These are phyloP conservation scores for Steatocranus sp. DNA, from an alignment of 2,797 vertebrate genomes.

Conservation along the genomic window DNA sequence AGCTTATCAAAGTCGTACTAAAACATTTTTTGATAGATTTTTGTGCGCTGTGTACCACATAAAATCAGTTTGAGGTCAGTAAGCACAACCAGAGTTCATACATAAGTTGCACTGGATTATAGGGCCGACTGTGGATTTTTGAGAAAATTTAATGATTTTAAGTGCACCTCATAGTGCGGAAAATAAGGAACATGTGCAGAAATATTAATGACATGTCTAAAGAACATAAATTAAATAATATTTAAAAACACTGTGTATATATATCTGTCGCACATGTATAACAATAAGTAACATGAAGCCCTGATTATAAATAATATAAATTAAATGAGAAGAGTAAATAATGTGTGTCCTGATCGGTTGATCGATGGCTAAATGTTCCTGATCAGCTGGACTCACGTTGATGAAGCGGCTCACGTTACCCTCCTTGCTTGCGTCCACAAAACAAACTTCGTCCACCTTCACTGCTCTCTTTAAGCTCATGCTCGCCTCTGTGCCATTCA, in stretches of 20 bases:
- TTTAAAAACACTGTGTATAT: neutral
- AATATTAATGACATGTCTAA: neutral
- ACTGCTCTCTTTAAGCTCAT: constrained; percentile 3
- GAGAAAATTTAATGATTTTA: neutral
- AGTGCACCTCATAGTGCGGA: neutral
- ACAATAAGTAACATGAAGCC: neutral
- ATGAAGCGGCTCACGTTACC: constrained; percentile 93
- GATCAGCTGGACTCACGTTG: constrained; percentile 73
- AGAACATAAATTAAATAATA: neutral
- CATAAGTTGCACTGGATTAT: neutral
- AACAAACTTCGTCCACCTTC: constrained; percentile 55
- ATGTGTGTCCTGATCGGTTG: neutral
- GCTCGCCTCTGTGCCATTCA: neutral
- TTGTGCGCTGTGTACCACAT: neutral
- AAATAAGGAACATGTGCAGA: neutral
- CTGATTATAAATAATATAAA: neutral
- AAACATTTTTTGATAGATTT: neutral
- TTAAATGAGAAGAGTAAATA: neutral
- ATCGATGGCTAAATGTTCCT: neutral
- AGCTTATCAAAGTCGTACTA: neutral
- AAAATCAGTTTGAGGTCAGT: neutral
- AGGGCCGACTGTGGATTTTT: neutral
- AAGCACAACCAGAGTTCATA: neutral
- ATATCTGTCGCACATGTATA: neutral
- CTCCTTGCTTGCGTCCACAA: constrained; percentile 88